Conservation (phyloP, 2,797 vertebrate species). For the Sebastes baramenuke region DNA sequence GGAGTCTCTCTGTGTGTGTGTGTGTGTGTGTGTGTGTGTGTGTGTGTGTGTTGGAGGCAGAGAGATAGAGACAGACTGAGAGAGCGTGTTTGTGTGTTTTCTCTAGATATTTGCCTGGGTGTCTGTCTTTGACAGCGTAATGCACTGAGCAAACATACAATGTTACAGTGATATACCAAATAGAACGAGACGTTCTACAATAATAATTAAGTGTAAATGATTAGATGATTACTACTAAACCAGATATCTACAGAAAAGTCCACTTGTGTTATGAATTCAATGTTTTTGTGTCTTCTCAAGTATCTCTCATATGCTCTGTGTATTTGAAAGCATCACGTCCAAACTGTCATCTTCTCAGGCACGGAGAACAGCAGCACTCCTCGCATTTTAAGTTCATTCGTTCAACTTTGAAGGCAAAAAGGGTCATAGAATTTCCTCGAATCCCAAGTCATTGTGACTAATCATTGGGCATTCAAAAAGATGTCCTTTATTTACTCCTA, state of each 20-base stretch:
- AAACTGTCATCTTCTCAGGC: neutral
- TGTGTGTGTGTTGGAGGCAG: conserved; percentile 10
- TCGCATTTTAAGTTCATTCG: neutral
- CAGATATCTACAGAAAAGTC: neutral
- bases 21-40: conserved; percentile 9
- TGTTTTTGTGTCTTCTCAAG: neutral
- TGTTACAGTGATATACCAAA: neutral
- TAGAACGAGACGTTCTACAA: neutral
- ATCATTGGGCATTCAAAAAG: neutral
- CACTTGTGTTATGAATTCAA: neutral
- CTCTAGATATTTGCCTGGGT: conserved; percentile 42
- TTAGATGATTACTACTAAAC: neutral
- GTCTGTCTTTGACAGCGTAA: conserved; percentile 53
- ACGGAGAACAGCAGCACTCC: neutral
- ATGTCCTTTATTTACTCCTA: neutral
- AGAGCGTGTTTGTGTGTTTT: conserved; percentile 55
- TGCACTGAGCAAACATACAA: conserved; percentile 11
- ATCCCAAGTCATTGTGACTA: neutral
- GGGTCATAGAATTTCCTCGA: neutral
- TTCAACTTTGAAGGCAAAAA: neutral
- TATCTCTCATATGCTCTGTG: neutral
- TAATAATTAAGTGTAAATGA: neutral
- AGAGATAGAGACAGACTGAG: conserved; percentile 6
- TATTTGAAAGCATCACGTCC: conserved; percentile 24
- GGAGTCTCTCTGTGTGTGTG: conserved; percentile 41